These are phyloP conservation scores for Sapajus apella DNA, from an alignment of 2,113 vertebrate species.

Conservation along the genomic window DNA sequence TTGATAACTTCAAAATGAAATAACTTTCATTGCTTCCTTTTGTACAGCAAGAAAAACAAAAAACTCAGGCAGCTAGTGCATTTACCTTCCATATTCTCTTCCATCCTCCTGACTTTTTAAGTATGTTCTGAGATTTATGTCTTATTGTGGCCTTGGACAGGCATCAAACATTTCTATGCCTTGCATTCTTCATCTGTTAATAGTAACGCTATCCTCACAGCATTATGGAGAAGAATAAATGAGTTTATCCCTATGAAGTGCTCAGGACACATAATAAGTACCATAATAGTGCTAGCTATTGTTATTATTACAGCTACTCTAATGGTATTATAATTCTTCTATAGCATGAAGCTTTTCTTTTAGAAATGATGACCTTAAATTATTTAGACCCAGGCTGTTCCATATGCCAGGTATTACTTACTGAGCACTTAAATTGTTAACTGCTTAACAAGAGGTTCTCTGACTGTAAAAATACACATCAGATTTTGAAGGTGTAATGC, in stretches of 20 bases:
- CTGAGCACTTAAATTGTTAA: not conserved
- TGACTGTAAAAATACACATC: not conserved
- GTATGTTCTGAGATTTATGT: not conserved
- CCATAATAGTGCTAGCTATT: not conserved
- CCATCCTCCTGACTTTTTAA: not conserved
- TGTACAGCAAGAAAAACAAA: not conserved
- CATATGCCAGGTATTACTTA: no score
- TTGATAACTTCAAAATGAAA: not conserved
- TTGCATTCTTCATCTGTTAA: not conserved
- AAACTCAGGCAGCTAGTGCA: not conserved
- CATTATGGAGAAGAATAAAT: not conserved
- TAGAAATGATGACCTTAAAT: not conserved
- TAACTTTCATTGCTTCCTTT: not conserved
- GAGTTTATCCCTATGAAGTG: not conserved
- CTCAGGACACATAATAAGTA: not conserved
- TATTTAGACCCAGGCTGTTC: not conserved
- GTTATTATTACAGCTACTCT: not conserved
- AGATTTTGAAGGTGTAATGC: not conserved
- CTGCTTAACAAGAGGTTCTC: not conserved
- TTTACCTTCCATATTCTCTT: not conserved
- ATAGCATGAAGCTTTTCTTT: not conserved
- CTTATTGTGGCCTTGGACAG: not conserved
- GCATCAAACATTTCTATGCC: not conserved
- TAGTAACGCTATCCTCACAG: fast-evolving
- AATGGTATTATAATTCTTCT: not conserved